Percentiles rank a stretch among this genome's conserved stretches.
phyloP scores from a whole-genome alignment of 1,140 invertebrate genomes.

The Gryon sp. region DNA sequence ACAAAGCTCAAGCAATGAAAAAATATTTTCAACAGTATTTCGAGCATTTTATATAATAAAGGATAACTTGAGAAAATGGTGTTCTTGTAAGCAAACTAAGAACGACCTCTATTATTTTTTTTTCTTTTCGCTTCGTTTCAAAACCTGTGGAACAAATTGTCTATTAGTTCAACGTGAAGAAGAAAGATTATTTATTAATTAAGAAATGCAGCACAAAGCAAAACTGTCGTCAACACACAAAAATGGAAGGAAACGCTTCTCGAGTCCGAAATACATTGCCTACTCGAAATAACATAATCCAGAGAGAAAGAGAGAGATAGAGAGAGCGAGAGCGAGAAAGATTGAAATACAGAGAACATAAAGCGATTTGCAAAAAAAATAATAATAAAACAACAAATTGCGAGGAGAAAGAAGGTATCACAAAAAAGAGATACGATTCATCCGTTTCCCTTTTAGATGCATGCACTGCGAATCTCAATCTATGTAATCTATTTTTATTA shows the following conservation, averaged over 20 bases:
- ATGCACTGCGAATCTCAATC: conserved; percentile 77
- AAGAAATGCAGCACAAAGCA: conserved; percentile 53
- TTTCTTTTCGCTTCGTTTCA: too few species aligned
- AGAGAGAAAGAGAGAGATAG: conserved; percentile 19
- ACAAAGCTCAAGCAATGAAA: conserved; percentile 36
- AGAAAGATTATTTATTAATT: conserved; percentile 35
- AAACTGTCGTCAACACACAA: conserved; percentile 40
- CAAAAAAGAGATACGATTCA: conserved; percentile 40
- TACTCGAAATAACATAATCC: conserved; percentile 29
- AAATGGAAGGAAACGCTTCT: conserved; percentile 39
- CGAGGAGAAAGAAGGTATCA: conserved; percentile 18
- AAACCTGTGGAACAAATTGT: too few species aligned
- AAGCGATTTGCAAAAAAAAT: conserved; percentile 32
- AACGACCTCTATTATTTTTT: too few species aligned
- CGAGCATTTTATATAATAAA: conserved; percentile 28
- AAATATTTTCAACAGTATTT: conserved; percentile 35
- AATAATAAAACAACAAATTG: conserved; percentile 11
- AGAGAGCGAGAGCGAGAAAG: not conserved
- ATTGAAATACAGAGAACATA: conserved; percentile 20
- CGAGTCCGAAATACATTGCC: conserved; percentile 40
- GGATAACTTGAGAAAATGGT: not conserved
- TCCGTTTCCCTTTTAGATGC: conserved; percentile 73
- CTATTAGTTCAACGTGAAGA: not conserved
- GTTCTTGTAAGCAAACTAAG: too few species aligned
- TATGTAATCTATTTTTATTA: conserved; percentile 81